A percentile compares a stretch with the other conserved stretches of the same genome.
These are phyloP conservation scores for Conus canariensis DNA, from an alignment of 2,888 invertebrate species.

Conservation along the genomic window DNA sequence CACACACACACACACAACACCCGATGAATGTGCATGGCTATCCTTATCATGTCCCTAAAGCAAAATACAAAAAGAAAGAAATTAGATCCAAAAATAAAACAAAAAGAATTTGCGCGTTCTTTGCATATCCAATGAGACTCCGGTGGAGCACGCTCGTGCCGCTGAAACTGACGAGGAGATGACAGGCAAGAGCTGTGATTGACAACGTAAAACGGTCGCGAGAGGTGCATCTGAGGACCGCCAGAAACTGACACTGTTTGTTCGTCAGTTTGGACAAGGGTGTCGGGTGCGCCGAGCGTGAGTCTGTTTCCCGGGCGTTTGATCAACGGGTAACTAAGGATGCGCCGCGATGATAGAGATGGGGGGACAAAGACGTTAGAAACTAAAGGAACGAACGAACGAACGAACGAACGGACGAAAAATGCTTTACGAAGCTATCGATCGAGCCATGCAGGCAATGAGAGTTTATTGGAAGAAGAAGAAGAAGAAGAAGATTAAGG, in stretches of 20 bases:
- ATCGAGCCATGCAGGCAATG: too few relatives aligned
- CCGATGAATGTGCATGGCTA: too few relatives aligned
- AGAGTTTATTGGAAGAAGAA: neutral
- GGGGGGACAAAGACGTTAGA: too few relatives aligned
- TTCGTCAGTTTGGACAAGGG: neutral
- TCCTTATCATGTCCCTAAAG: too few relatives aligned
- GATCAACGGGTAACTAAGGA: neutral
- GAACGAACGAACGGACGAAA: neutral
- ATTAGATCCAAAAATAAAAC: too few relatives aligned
- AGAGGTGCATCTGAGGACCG: neutral
- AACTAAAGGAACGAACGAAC: neutral
- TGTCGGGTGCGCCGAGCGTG: neutral
- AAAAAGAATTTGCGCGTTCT: too few relatives aligned
- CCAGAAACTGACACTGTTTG: neutral
- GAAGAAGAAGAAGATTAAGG: too few relatives aligned
- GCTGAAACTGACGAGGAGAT: neutral
- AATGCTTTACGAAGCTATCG: neutral
- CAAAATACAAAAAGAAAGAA: too few relatives aligned
- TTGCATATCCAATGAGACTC: neutral
- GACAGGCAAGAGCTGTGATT: neutral
- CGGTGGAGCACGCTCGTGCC: neutral
- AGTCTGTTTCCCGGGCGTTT: neutral
- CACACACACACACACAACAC: conserved; percentile 14
- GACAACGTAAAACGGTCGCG: neutral
- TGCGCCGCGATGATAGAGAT: neutral